phyloP scores from a whole-genome alignment of 2,797 vertebrate genomes.

The Chloroceryle amazona region DNA sequence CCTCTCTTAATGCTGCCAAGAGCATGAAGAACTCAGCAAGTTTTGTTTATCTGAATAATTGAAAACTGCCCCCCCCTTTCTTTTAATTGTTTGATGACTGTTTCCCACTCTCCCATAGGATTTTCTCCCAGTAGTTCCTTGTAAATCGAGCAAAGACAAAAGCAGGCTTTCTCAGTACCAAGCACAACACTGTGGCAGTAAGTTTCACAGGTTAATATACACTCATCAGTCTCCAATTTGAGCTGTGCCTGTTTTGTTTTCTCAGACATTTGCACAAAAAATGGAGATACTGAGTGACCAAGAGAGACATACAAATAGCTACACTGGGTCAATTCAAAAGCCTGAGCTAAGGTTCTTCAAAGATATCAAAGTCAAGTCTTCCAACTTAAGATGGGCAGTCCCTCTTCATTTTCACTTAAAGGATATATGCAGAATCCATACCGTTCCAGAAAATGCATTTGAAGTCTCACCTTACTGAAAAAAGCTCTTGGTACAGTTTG shows the following conservation, averaged over 20 bases:
- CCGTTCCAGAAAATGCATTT: background rate
- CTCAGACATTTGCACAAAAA: background rate
- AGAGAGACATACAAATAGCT: background rate
- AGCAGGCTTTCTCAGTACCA: fast-evolving
- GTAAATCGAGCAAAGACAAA: background rate
- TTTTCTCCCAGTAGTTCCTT: background rate
- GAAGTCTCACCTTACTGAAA: background rate
- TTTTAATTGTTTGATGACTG: background rate
- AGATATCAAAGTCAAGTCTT: background rate
- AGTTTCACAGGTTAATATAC: background rate
- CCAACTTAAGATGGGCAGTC: background rate
- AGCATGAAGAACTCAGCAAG: background rate
- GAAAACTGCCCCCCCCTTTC: background rate
- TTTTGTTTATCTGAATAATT: background rate
- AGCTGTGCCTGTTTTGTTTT: background rate
- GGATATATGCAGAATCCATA: background rate
- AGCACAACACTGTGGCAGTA: background rate
- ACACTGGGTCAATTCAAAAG: fast-evolving
- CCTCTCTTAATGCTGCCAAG: background rate
- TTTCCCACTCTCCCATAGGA: background rate
- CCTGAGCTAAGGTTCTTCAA: background rate
- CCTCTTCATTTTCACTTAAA: background rate
- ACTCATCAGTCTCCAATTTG: background rate
- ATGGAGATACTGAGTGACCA: background rate
- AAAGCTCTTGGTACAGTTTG: background rate